Base-by-base conservation (phyloP, 2,797 vertebrate genomes). In the Sebastes taczanowskii region DNA sequence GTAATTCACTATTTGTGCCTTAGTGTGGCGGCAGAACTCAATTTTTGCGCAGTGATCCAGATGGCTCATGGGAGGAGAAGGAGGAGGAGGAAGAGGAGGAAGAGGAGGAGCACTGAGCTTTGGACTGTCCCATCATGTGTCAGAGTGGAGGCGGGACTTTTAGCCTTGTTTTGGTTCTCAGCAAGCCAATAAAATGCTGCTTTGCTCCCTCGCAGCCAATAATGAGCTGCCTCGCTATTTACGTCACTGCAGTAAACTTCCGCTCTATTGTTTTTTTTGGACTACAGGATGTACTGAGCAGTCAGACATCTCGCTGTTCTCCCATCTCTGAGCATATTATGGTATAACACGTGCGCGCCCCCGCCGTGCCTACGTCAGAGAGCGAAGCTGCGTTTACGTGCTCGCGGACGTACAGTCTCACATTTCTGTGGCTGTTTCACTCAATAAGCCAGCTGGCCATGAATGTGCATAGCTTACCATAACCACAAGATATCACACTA, bases 21-120 rank as follows among this genome's bases (percentile, higher is more conserved):
- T 74, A 88, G 64, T 71, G 89, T 93, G 95, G 94, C 94, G 90
- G 93, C 92, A 94, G 32, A 94, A 60, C 66, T 67, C 88, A 80
- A 81, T 68, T 67, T 20, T 91, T 86, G 75, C 74, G 34, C 23
- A 23, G 22, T 18, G 38, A 34, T 78, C 18, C 46, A 30, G 38
- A 49, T 38, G 35, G 35, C 35, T 38, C 35, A 35, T 35, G 11
- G 23, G 34, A 13, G 20, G 32, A 49, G 13, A 3, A 16, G 6
- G 25, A 16, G 35, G 32, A 27, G 46, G 46, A 20, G 27, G 53
- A 20, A 7, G 30, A 46, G 11, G 5, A 14, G 35, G 30, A 18
- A 14, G 25, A 30, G 52, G 52, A 22, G 80, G 85, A 27, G 74
- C 72, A 0, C 18, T 2, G 35, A 1, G 77, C 71, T 81, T 82